Base-by-base conservation (phyloP, 2,797 vertebrate genomes). In the Myotis planiceps region DNA sequence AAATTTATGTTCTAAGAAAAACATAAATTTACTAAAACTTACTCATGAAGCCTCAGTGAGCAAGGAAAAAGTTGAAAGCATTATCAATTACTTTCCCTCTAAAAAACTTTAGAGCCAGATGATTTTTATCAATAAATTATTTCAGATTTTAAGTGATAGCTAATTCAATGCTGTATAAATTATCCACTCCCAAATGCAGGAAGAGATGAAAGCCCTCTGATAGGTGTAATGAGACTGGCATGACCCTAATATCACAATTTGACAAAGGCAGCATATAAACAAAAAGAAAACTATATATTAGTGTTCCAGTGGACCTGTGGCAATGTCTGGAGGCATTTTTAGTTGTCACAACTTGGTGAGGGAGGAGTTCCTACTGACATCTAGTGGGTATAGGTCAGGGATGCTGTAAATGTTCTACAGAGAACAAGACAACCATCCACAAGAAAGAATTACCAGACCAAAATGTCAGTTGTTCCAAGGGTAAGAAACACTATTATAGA, bases 71-170 rank as follows among this genome's bases (percentile, higher is more conserved):
- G 29, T 72, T 91, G 34, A 88, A 69, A 68, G 71, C 14, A 39
- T 63, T 76, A 79, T 89, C 53, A 89, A 72, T 86, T 81, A 65
- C 42, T 95, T 96, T 78, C 49, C 65, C 71, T 81, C 75, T 75
- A 63, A 75, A 95, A 63, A 76, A 66, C 60, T 80, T 79, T 80
- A 47, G 32, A 87, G 66, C 74, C 51, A 53, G 42, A 76, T 37
- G 23, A 55, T 82, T 92, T 92, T 93, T 89, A 93, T 89, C 79
- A 86, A 58, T 86, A 83, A 92, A 72, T 79, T 68, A 55, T 86
- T 91, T 69, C 16, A 65, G 29, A 88, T 88, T 87, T 82, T 72
- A 85, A 86, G 68, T 82, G 80, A 66, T 16, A 58, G 27, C 63
- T 80, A 45, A 89, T 76, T 78, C 75, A 87, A 82, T 65, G 39